A percentile compares a stretch with the other conserved stretches of the same genome.
These are phyloP conservation scores for Phyllotreta cruciferae DNA, from an alignment of 2,888 invertebrate genomes.

Conservation along the genomic window DNA sequence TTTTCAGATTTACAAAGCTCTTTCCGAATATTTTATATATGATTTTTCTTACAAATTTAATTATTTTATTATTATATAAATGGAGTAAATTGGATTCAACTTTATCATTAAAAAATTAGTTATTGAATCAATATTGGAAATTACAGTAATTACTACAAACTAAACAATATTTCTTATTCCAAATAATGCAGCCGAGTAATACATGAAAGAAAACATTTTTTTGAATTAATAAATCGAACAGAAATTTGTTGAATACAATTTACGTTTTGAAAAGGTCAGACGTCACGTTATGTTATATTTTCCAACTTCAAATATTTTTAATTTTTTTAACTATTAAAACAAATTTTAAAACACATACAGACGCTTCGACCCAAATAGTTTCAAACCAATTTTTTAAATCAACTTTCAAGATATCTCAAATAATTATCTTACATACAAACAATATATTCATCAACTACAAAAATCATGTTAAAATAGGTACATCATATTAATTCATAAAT, in stretches of 20 bases:
- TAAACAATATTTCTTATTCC: not conserved
- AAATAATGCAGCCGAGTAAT: not conserved
- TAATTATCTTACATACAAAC: too few species aligned
- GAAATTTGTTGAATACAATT: constrained; percentile 21
- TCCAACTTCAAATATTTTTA: too few species aligned
- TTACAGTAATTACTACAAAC: not conserved
- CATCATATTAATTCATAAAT: too few species aligned
- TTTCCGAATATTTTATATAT: constrained; percentile 29
- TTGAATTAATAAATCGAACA: constrained; percentile 4
- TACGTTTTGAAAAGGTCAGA: constrained; percentile 25
- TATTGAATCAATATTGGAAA: too few species aligned
- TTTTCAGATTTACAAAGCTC: constrained; percentile 34
- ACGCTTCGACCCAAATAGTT: too few species aligned
- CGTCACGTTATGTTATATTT: not conserved
- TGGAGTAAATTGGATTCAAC: constrained; percentile 20
- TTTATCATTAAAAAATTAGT: not conserved
- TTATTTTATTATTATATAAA: constrained; percentile 18
- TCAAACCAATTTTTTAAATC: too few species aligned
- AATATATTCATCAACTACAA: too few species aligned
- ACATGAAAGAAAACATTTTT: not conserved
- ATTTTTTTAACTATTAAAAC: too few species aligned
- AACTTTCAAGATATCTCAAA: too few species aligned
- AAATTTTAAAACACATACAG: too few species aligned
- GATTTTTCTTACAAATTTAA: constrained; percentile 23
- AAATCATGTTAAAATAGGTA: too few species aligned